Conservation (phyloP, 2,113 vertebrate genomes). For the Apodemus speciosus region DNA sequence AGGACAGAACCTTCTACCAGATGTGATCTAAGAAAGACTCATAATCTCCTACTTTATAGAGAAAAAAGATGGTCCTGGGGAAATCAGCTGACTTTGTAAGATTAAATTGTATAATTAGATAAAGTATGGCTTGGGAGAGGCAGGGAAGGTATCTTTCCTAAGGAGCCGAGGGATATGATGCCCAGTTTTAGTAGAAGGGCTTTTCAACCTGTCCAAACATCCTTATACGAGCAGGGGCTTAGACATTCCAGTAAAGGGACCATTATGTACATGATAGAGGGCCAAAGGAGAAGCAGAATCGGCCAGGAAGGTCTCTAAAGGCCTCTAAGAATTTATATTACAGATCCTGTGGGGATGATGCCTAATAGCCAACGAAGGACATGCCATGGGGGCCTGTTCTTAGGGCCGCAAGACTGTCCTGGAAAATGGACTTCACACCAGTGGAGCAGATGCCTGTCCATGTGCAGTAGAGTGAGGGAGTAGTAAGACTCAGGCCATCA, state of each 20-base stretch:
- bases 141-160: neutral
- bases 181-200: neutral
- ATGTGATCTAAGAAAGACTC: neutral
- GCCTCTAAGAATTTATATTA: no score
- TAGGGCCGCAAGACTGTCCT: neutral
- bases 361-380: neutral
- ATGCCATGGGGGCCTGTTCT: rapidly evolving
- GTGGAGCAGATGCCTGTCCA: no score
- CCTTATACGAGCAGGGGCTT: neutral
- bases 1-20: neutral
- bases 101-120: no score
- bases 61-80: neutral
- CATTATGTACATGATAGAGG: no score
- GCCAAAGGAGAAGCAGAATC: rapidly evolving
- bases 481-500: neutral
- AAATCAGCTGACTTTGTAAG: neutral
- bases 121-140: rapidly evolving
- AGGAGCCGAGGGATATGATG: rapidly evolving
- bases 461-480: rapidly evolving
- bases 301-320: no score
- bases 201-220: neutral
- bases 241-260: neutral
- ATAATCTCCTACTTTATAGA: neutral
- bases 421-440: rapidly evolving
- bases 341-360: no score